phyloP scores from a whole-genome alignment of 2,113 vertebrate species.

The Antechinus flavipes region DNA sequence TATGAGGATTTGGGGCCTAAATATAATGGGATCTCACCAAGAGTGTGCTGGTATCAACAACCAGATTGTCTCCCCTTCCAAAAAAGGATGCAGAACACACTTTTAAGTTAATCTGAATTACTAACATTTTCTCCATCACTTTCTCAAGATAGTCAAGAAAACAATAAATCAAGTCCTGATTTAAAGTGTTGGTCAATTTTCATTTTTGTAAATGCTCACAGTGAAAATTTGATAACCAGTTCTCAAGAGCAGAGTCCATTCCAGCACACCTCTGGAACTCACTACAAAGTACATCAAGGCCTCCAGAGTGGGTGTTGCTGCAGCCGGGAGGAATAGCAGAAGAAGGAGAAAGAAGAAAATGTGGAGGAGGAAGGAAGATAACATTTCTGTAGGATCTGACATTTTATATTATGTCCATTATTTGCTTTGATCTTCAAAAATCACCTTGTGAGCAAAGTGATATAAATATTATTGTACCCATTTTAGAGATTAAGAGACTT shows the following conservation, averaged over 20 bases:
- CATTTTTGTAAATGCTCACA: neutral
- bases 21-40: neutral
- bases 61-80: neutral
- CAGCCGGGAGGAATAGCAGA: no score
- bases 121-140: neutral
- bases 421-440: neutral
- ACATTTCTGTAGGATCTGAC: neutral
- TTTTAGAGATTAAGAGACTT: neutral
- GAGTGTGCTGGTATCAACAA: neutral
- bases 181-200: neutral
- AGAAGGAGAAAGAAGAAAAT: no score
- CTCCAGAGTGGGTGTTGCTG: neutral
- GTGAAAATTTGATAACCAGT: neutral
- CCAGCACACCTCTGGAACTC: no score
- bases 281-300: neutral
- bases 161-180: neutral
- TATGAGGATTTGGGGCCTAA: neutral
- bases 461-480: neutral
- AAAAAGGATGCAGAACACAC: no score
- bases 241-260: no score
- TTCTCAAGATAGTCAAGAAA: neutral
- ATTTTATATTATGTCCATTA: neutral
- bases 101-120: neutral
- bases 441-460: neutral
- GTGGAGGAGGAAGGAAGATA: no score